phyloP scores from a whole-genome alignment of 2,113 vertebrate genomes.

The Halichoerus grypus region DNA sequence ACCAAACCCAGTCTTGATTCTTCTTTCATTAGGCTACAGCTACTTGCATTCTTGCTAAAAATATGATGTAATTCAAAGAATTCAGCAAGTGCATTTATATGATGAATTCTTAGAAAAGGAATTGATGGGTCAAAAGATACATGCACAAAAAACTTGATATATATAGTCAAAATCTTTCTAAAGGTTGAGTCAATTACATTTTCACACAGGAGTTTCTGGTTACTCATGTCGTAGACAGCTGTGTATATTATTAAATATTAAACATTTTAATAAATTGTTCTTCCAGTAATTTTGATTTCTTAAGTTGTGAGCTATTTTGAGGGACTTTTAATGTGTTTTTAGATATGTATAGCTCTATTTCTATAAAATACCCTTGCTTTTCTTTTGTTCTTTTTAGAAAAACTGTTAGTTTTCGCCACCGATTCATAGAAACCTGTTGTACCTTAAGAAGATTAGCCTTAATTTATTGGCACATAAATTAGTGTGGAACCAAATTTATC shows the following conservation, averaged over 20 bases:
- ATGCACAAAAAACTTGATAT: not conserved
- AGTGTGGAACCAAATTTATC: not conserved
- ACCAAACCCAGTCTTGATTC: not conserved
- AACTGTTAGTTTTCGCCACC: not conserved
- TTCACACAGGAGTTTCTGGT: not conserved
- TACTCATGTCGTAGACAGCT: not conserved
- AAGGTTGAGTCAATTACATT: not conserved
- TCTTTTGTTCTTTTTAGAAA: not conserved
- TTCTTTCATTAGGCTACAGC: not conserved
- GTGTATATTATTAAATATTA: not conserved
- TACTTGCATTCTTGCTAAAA: not conserved
- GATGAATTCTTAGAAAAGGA: slow-evolving; percentile 8
- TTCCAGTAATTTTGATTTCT: slow-evolving; percentile 12
- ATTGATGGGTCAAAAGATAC: not conserved
- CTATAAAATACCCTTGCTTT: not conserved
- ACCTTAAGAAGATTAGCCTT: not conserved
- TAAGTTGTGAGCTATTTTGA: slow-evolving; percentile 7
- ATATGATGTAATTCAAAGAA: not conserved
- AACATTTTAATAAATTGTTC: not conserved
- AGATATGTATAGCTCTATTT: not conserved
- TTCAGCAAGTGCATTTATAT: not conserved
- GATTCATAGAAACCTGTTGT: not conserved
- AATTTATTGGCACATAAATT: not conserved
- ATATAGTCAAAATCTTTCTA: not conserved
- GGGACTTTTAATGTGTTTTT: not conserved